Base-by-base conservation (phyloP, 1,140 invertebrate genomes). In the Neotoxoptera formosana region DNA sequence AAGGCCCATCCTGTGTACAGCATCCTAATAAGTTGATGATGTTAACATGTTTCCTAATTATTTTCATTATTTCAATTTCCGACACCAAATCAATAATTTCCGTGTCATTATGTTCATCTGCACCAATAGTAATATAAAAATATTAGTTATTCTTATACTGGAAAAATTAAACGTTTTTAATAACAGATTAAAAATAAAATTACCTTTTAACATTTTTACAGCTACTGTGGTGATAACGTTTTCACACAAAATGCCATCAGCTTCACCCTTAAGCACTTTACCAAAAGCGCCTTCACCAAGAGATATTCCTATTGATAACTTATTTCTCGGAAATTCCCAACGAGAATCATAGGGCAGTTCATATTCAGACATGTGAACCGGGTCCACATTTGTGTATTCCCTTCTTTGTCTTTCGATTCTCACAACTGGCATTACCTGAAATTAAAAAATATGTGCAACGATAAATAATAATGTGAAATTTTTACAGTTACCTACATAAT, bases 31-130 rank as follows among this genome's bases (percentile, higher is more conserved):
- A 95, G 95, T 99, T 99, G 94, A 99, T 99, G 92, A 99, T 99
- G 95, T 99, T 99, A 41, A 98, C 97, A 95, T 99, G 98, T 94
- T 98, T 98, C n/a, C 99, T 99, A 93, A 99, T 99, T 96, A 98
- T 97, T 95, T 99, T 99, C 98, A 99, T 99, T 96, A 99, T 98
- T 95, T 99, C 99, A 98, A 99, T 99, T 95, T 99, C 99, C 0
- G 98, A 98, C 2, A 99, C 98, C 60, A 99, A 95, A 94, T 99
- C 98, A 96, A 98, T 98, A 97, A 99, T 97, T 95, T 99, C 99
- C 23, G 98, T 96, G 95, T 99, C 99, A 0, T 98, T 99, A 94
- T 99, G 98, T 91, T 98, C 98, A 95, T 99, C 98, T 98, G 96
- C 25, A 47, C 21, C 0, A 87, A 81, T 20, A 7, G 9, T 21